Evolutionary conservation across 2,113 vertebrate genomes (phyloP).

Genomic region (Eupsittula cactorum): DNA sequence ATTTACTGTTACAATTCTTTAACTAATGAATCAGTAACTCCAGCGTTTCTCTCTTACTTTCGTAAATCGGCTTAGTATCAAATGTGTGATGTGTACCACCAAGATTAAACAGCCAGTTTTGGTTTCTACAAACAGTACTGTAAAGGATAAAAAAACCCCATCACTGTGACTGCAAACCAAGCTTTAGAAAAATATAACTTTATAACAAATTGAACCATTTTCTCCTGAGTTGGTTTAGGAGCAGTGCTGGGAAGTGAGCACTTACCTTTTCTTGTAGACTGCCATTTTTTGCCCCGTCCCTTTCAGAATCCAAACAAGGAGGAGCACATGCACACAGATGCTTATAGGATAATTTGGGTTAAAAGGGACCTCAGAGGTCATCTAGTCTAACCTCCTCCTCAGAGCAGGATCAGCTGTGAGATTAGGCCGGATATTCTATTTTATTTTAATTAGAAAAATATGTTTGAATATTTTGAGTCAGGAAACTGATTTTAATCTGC

Average conservation of each 20-base stretch:
- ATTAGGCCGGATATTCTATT: background rate
- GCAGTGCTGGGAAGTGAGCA: background rate
- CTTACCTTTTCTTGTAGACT: background rate
- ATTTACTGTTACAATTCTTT: background rate
- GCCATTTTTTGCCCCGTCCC: background rate
- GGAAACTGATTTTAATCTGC: background rate
- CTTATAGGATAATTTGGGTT: background rate
- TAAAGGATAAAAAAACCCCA: rapidly evolving
- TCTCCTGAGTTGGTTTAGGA: background rate
- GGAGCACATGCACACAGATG: background rate
- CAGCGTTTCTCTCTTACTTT: background rate
- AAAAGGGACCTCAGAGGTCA: background rate
- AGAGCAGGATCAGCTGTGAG: background rate
- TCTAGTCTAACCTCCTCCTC: background rate
- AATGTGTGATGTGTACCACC: background rate
- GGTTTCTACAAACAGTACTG: background rate
- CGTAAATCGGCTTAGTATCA: background rate
- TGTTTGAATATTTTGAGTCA: background rate
- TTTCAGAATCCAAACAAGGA: background rate
- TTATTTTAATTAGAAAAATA: background rate
- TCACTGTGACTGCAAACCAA: background rate
- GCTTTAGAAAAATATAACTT: background rate
- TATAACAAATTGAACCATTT: background rate
- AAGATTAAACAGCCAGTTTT: background rate
- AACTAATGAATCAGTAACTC: background rate